Evolutionary conservation across 1,140 invertebrate species (phyloP).

Genomic region (Luehdorfia chinensis): DNA sequence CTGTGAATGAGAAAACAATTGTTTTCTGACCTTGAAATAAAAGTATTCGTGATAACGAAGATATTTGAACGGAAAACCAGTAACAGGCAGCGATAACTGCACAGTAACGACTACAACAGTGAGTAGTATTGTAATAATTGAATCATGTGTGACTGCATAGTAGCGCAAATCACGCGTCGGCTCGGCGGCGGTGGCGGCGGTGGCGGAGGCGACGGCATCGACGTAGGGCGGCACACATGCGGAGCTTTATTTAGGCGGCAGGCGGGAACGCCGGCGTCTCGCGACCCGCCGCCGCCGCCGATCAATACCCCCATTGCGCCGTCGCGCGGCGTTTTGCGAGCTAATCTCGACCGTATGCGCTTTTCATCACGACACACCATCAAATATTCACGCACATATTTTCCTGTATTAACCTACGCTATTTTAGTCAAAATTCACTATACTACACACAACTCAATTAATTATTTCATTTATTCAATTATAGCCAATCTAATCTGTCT

Average conservation of each 20-base stretch:
- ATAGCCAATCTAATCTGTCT: too few species aligned
- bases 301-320: constrained; percentile 73
- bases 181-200: constrained; percentile 19
- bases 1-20: neutral
- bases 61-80: neutral
- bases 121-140: constrained; percentile 3
- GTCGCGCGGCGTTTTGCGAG: constrained; percentile 58
- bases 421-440: constrained; percentile 24
- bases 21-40: constrained; percentile 4
- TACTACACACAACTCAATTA: neutral
- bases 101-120: neutral
- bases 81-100: neutral
- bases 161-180: constrained; percentile 30
- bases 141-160: constrained; percentile 25
- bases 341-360: constrained; percentile 66
- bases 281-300: constrained; percentile 58
- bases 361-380: constrained; percentile 65
- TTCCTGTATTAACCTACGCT: constrained; percentile 52
- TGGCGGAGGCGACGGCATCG: constrained; percentile 37
- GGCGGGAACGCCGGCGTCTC: constrained; percentile 68
- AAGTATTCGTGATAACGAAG: neutral
- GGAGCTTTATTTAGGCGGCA: constrained; percentile 74
- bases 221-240: constrained; percentile 61
- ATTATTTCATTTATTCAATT: too few species aligned
- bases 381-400: constrained; percentile 72